Base-by-base conservation (phyloP, 2,797 vertebrate species). In the Argentina silus region DNA sequence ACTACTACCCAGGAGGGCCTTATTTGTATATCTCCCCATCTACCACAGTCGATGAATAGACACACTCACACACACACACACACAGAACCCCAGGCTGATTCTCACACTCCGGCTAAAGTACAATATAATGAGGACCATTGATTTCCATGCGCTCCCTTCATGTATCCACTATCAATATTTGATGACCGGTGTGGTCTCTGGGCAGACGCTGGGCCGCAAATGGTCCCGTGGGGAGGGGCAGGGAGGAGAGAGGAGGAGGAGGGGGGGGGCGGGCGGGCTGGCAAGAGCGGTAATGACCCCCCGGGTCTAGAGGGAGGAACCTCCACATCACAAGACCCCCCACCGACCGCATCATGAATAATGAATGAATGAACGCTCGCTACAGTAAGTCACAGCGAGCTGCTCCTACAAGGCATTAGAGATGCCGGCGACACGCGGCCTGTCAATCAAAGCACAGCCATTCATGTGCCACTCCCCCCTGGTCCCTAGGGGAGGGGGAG, bases 161-260 rank as follows among this genome's bases (percentile, higher is more conserved):
- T 89, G 86, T 80, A 86, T 77, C 87, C 74, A 78, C 67, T 43
- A 90, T 94, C 82, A 93, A 93, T 93, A 92, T 92, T 94, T 92
- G 83, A 94, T 93, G 83, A 80, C 72, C 78, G 82, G 82, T 86
- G 85, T 81, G 78, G 78, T 78, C 70, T 79, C n/a, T n/a, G 80
- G 81, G 81, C 71, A 66, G 80, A 84, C 65, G 71, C n/a, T n/a
- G 76, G 74, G 78, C 81, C 78, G 71, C 71, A 85, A 79, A 80
- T 66, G 79, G 70, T 76, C 84, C 85, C 81, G 81, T 23, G 67
- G 87, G 87, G 81, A 84, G 73, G 64, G 60, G 69, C 75, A 61
- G 48, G 11, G 17, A 47, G 43, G 45, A 74, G 56, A 63, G 23
- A 55, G 67, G 7, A 48, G 21, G 12, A 9, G 57, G 23, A 8